A percentile compares a stretch with the other conserved stretches of the same genome.
These are phyloP conservation scores for Pangasius krempfi DNA, from an alignment of 2,797 vertebrate genomes.

Conservation along the genomic window DNA sequence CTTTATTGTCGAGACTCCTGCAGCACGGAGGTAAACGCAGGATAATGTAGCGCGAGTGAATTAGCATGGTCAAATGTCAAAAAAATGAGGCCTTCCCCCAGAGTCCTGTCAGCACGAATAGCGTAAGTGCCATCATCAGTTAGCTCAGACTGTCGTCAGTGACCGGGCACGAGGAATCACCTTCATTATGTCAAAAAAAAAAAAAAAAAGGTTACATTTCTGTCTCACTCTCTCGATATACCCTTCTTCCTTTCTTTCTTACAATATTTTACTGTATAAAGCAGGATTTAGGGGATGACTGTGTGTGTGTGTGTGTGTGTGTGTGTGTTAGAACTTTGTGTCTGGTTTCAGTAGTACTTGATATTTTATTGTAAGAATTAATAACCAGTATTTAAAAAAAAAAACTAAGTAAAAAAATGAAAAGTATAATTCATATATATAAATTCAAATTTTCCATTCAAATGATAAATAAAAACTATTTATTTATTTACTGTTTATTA, in stretches of 20 bases:
- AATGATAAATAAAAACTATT: too few relatives aligned
- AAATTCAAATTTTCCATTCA: too few relatives aligned
- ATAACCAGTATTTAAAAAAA: not conserved
- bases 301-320: constrained; percentile 21
- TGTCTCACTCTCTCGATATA: not conserved
- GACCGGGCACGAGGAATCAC: constrained; percentile 86
- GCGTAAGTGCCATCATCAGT: constrained; percentile 96
- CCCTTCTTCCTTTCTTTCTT: not conserved
- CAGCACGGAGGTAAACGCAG: constrained; percentile 85
- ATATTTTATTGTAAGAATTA: not conserved
- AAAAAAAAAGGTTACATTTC: constrained; percentile 70
- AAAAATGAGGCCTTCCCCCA: constrained; percentile 98
- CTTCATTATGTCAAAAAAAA: constrained; percentile 89
- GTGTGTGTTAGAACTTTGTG: constrained; percentile 1
- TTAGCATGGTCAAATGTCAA: constrained; percentile 99
- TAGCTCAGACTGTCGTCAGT: constrained; percentile 97
- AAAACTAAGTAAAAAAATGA: not conserved
- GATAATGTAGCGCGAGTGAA: constrained; percentile 99
- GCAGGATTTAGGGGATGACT: constrained; percentile 56
- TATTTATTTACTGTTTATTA: too few relatives aligned
- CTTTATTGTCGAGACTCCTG: constrained; percentile 83
- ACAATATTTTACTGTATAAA: not conserved
- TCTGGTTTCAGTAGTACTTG: not conserved
- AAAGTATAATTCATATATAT: too few relatives aligned
- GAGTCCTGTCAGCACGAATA: constrained; percentile 99